These are phyloP conservation scores for Nibea albiflora DNA, from an alignment of 2,113 vertebrate genomes.

Conservation along the genomic window DNA sequence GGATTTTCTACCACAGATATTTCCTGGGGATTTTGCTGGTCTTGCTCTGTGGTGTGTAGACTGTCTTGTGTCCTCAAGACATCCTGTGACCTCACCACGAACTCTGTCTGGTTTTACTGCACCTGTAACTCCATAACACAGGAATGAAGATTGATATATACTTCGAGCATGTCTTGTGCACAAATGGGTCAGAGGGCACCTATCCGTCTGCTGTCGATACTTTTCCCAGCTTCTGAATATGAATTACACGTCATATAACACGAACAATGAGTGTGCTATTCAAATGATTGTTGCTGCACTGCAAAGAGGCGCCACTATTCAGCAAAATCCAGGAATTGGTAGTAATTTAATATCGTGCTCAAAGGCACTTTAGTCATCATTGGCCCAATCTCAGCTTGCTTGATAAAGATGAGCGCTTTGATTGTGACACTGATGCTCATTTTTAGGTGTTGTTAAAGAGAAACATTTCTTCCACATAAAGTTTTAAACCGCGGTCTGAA, in stretches of 20 bases:
- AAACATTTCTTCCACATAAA: conserved; percentile 1
- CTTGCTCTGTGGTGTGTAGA: conserved; percentile 25
- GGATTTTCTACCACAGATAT: conserved; percentile 30
- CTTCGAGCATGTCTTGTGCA: not conserved
- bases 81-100: conserved; percentile 68
- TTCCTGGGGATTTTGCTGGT: conserved; percentile 22
- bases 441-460: not conserved
- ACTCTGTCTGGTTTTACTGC: conserved; percentile 54
- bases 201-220: not conserved
- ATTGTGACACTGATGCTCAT: not conserved
- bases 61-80: conserved; percentile 37
- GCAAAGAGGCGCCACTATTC: not conserved
- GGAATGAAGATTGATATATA: conserved; percentile 6
- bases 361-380: not conserved
- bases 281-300: not conserved
- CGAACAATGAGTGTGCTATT: not conserved
- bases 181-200: not conserved
- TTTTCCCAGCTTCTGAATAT: not conserved
- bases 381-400: no score
- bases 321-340: not conserved
- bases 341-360: not conserved
- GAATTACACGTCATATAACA: not conserved
- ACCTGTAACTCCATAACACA: conserved; percentile 51
- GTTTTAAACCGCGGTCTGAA: conserved; percentile 10
- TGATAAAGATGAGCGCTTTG: no score